Evolutionary conservation across 2,888 invertebrate species (phyloP), one percentile per base, ranked within the genome.

Genomic region (Rugalucina vietnamica): DNA sequence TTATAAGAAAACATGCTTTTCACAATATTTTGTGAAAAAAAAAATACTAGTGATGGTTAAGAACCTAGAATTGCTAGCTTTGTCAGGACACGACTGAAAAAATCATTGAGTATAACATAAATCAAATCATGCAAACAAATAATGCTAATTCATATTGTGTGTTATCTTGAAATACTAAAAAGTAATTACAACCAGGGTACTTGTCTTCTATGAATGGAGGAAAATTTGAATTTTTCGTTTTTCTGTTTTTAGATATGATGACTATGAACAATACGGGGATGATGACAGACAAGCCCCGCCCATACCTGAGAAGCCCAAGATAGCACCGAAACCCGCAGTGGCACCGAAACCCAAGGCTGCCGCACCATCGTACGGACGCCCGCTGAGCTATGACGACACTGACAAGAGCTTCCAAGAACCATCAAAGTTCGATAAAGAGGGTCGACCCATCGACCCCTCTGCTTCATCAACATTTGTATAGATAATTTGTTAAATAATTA

Each of bases 401-500:
- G 71, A 49, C 4, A 86, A 86, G 5, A 87, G 90, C 36, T 65
- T 77, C 18, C 74, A 81, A 10, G 91, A 92, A 69, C 90, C 92
- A 27, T 76, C 79, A 74, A 91, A 91, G 79, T 92, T 92, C 88
- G 92, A 92, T 69, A 79, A 74, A 4, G 85, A 90, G 54, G 92
- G 92, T 5, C 78, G 76, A 24, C 92, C 91, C 0, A 76, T 86
- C 12, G 84, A 87, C 34, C 60, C 57, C 8, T 37, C 69, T 5
- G 27, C 18, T 3, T 65, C 84, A n/a, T 84, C 84, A 10, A 84
- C 84, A 34, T 84, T 84, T 50, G 77, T 77, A 36, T 77, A 77
- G 50, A 27, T 65, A 24, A 60, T n/a, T 60, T n/a, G n/a, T n/a
- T n/a, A n/a, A n/a, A n/a, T n/a, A n/a, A n/a, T n/a, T n/a, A n/a